These are phyloP conservation scores for Desoria tigrina DNA, from an alignment of 2,888 invertebrate species.

Conservation along the genomic window DNA sequence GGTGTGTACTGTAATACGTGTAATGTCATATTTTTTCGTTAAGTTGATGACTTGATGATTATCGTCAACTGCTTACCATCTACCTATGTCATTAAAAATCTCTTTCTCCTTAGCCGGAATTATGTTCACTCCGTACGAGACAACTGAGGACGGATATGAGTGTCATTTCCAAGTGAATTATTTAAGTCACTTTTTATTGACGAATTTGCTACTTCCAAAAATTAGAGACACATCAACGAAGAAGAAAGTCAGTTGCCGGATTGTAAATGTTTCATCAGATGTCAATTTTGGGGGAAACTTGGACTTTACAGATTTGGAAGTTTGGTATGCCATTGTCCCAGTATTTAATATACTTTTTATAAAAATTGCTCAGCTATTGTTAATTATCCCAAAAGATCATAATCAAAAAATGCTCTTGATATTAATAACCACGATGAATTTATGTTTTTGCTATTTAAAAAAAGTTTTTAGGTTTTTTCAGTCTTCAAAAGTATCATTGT, in stretches of 20 bases:
- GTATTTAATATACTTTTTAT: background rate
- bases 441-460: no score
- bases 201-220: slow-evolving; percentile 75
- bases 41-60: slow-evolving; percentile 37
- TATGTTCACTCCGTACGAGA: slow-evolving; percentile 78
- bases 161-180: slow-evolving; percentile 84
- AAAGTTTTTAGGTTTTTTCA: no score
- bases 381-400: background rate
- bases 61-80: no score
- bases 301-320: slow-evolving; percentile 63
- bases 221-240: slow-evolving; percentile 65
- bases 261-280: slow-evolving; percentile 84
- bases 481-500: background rate
- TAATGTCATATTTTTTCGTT: background rate
- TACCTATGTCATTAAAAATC: no score
- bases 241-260: slow-evolving; percentile 64
- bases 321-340: slow-evolving; percentile 63
- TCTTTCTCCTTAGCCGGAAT: slow-evolving; percentile 85
- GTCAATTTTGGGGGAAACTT: slow-evolving; percentile 69
- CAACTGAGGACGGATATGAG: slow-evolving; percentile 81
- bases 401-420: background rate
- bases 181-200: slow-evolving; percentile 79
- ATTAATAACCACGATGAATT: no score
- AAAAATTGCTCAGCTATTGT: slow-evolving; percentile 1
- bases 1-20: no score